Base-by-base conservation (phyloP, 2,797 vertebrate species). In the Sparidentex hasta region DNA sequence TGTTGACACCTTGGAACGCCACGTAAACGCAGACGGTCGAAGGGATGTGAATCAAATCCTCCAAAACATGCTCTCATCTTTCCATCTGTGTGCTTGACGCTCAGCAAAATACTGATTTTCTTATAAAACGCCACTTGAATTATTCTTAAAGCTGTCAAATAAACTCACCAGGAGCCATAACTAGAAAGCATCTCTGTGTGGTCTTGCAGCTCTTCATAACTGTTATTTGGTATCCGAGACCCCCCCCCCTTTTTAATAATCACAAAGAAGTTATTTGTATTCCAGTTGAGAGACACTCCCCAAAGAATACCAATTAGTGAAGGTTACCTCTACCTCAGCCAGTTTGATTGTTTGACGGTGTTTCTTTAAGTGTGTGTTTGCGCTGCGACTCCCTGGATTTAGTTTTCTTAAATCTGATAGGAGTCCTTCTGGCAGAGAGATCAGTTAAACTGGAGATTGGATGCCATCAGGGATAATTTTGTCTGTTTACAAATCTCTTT, bases 241-340 rank as follows among this genome's bases (percentile, higher is more conserved):
- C 63, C 20, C 11, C 43, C 21, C 20, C n/a, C 27, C n/a, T n/a
- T 2, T 2, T 48, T 52, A 66, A 61, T 54, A 61, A 68, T 78
- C 13, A 66, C 38, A 61, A 48, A 76, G 20, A 41, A 33, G 59
- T 72, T 0, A 62, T 71, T 79, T 64, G n/a, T 68, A 76, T 68
- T 88, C 56, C 4, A 0, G 23, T 50, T 64, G 41, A 47, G 58
- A 52, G 52, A 54, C 17, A 5, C 23, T 71, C 76, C 58, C 43
- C 16, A 64, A 80, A 57, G 43, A 85, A 75, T 62, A 56, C 47
- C 17, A 69, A 77, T 76, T 78, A 84, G 69, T 51, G 46, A 59
- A 67, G 25, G 29, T 85, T 80, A 80, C 68, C 55, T 0, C 5
- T 43, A 65, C 44, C 7, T 74, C n/a, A 20, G 65, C 18, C 21